Conservation (phyloP, 2,113 vertebrate species). For the Porphyrio hochstetteri region DNA sequence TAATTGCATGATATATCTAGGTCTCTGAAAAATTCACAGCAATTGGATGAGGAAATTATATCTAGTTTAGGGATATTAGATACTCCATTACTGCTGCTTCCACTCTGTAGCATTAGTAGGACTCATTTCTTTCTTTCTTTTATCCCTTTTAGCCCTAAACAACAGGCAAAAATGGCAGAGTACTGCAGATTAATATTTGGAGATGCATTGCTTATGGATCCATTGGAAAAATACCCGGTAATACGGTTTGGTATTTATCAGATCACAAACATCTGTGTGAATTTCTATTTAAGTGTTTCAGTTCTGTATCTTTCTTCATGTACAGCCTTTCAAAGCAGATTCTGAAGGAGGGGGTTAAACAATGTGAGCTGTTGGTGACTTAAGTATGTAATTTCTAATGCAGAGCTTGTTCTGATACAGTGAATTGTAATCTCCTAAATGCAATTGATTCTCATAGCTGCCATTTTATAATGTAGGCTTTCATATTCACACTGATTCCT, state of each 20-base stretch:
- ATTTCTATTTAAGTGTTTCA: neutral
- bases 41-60: neutral
- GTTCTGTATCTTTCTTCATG: neutral
- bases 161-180: slow-evolving; percentile 99
- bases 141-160: slow-evolving; percentile 85
- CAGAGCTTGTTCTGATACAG: neutral
- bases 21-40: neutral
- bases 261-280: neutral
- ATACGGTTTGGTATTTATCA: slow-evolving; percentile 52
- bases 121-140: neutral
- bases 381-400: neutral
- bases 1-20: neutral
- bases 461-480: neutral
- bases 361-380: neutral
- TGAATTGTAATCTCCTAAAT: slow-evolving; percentile 12
- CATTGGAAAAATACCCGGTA: slow-evolving; percentile 95
- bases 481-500: neutral
- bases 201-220: slow-evolving; percentile 92
- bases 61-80: neutral
- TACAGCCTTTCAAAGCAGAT: neutral
- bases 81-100: neutral
- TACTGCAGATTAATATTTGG: slow-evolving; percentile 98
- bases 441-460: neutral
- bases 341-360: neutral
- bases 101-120: neutral